Conservation (phyloP, 2,888 invertebrate species). For the Cyclophora punctaria region DNA sequence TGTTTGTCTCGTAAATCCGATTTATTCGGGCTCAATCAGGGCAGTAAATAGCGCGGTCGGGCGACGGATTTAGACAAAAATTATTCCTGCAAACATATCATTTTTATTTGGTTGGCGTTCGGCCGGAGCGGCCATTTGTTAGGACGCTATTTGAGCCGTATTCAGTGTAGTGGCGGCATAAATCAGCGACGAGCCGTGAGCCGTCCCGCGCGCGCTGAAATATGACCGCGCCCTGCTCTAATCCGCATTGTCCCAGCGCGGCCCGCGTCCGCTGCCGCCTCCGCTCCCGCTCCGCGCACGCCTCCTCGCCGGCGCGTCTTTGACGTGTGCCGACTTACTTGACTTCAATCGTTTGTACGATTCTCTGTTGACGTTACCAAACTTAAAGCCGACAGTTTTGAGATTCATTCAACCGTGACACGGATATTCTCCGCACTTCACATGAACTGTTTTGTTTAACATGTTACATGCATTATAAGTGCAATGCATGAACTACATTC, state of each 20-base stretch:
- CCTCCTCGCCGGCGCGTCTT: background rate
- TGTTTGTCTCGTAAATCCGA: conserved; percentile 21
- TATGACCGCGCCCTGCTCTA: conserved; percentile 29
- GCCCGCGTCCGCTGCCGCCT: background rate
- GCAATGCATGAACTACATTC: no score
- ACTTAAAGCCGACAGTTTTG: background rate
- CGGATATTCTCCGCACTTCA: no score
- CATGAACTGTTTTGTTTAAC: no score
- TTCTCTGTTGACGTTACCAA: background rate
- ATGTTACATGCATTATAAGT: no score
- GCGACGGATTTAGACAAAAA: conserved; percentile 29
- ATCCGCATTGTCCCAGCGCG: conserved; percentile 27
- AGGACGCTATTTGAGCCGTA: conserved; percentile 32
- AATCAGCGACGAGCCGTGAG: conserved; percentile 30
- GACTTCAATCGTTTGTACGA: conserved; percentile 1
- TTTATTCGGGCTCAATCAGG: conserved; percentile 26
- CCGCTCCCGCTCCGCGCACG: background rate
- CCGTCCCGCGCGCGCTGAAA: conserved; percentile 27
- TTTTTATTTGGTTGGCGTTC: conserved; percentile 41
- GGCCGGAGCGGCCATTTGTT: conserved; percentile 33
- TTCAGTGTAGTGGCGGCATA: conserved; percentile 31
- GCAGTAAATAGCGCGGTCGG: conserved; percentile 26
- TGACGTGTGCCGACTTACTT: background rate
- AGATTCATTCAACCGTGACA: no score
- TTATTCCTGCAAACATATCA: conserved; percentile 36